Conservation (phyloP, 2,113 vertebrate species). For the Microtus richardsoni region DNA sequence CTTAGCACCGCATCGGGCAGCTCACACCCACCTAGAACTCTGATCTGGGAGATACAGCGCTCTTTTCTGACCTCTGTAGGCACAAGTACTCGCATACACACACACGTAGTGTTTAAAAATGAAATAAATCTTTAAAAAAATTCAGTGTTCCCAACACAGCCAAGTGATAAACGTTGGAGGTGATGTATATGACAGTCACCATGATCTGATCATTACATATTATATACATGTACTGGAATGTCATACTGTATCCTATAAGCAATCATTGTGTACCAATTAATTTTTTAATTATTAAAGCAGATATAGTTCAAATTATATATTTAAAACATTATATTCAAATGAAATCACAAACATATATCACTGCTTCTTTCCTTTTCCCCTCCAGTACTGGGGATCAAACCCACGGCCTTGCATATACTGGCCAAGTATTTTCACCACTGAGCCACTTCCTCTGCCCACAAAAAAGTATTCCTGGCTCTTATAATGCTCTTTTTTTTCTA, state of each 20-base stretch:
- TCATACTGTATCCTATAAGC: not conserved
- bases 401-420: not conserved
- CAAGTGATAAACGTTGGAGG: not conserved
- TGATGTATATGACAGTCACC: not conserved
- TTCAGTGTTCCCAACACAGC: not conserved
- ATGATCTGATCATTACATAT: not conserved
- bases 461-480: not conserved
- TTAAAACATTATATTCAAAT: not conserved
- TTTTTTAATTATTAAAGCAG: not conserved
- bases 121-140: not conserved
- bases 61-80: not conserved
- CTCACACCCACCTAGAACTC: not conserved
- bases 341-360: constrained; percentile 2
- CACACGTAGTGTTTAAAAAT: not conserved
- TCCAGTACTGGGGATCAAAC: not conserved
- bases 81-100: too few species aligned
- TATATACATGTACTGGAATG: not conserved
- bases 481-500: not conserved
- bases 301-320: not conserved
- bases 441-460: not conserved
- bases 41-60: not conserved
- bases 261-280: not conserved
- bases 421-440: not conserved
- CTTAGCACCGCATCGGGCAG: not conserved
- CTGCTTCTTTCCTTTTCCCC: not conserved